These are phyloP conservation scores for Carcinoscorpius rotundicauda DNA, from an alignment of 1,140 invertebrate genomes.

Conservation along the genomic window DNA sequence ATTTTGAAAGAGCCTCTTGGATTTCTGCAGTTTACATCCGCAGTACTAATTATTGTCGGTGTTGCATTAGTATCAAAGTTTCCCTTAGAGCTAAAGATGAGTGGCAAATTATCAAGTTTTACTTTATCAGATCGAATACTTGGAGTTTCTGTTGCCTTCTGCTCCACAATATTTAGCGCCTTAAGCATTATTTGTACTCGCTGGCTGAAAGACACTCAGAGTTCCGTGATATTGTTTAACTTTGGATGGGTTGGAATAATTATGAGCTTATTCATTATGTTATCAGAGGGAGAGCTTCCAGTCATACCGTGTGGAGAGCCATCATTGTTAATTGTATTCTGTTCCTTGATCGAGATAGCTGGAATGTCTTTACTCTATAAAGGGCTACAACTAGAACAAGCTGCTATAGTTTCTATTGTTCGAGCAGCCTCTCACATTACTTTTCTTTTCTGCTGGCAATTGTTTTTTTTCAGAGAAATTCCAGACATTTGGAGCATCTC, in stretches of 20 bases:
- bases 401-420: constrained; percentile 75
- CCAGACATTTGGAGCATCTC: constrained; percentile 63
- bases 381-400: constrained; percentile 73
- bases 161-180: constrained; percentile 73
- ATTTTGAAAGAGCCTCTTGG: constrained; percentile 44
- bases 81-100: constrained; percentile 29
- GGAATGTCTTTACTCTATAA: constrained; percentile 74
- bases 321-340: constrained; percentile 58
- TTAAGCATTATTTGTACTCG: constrained; percentile 74
- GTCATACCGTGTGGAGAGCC: constrained; percentile 66
- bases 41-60: constrained; percentile 38
- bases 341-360: constrained; percentile 72
- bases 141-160: constrained; percentile 63
- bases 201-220: constrained; percentile 71
- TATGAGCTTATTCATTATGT: constrained; percentile 60
- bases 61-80: constrained; percentile 41
- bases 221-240: constrained; percentile 35
- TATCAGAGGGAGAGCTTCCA: constrained; percentile 59
- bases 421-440: constrained; percentile 69
- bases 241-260: constrained; percentile 50
- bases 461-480: constrained; percentile 49
- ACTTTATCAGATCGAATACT: constrained; percentile 9
- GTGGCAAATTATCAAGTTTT: constrained; percentile 26
- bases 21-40: constrained; percentile 38
- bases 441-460: constrained; percentile 79